Evolutionary conservation across 2,888 invertebrate genomes (phyloP).

Genomic region (Strigamia maritima): DNA sequence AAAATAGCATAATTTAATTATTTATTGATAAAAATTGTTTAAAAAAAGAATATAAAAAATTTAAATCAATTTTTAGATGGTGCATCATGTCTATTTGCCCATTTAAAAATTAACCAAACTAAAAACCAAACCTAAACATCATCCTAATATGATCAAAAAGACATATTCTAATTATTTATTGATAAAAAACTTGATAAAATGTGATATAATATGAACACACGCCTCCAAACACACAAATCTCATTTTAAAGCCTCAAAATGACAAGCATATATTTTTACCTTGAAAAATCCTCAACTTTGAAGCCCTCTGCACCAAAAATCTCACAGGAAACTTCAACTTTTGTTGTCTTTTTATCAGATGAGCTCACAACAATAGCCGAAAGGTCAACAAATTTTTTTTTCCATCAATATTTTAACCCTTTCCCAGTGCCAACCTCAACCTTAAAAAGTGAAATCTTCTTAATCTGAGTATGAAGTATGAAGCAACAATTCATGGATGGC

Average conservation of each 20-base stretch:
- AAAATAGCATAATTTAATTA: not conserved
- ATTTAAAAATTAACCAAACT: not conserved
- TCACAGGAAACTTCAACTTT: slow-evolving; percentile 6
- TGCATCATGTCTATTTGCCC: not conserved
- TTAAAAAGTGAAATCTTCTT: slow-evolving; percentile 11
- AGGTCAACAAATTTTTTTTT: not conserved
- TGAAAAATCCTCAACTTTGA: not conserved
- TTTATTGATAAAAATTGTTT: not conserved
- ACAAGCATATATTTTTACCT: not conserved
- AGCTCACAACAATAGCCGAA: slow-evolving; percentile 29
- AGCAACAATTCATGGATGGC: slow-evolving; percentile 8
- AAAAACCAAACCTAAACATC: not conserved
- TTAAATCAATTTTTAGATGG: too few relatives aligned
- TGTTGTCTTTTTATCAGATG: slow-evolving; percentile 21
- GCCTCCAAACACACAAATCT: not conserved
- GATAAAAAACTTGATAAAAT: not conserved
- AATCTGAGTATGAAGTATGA: not conserved
- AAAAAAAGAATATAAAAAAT: too few relatives aligned
- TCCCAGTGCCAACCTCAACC: slow-evolving; percentile 24
- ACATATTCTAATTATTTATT: not conserved
- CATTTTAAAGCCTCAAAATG: not conserved
- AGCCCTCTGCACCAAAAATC: not conserved
- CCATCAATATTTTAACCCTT: not conserved
- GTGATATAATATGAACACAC: not conserved
- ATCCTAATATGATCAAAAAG: not conserved